Conservation (phyloP, 2,113 vertebrate species). For the Piprites chloris region DNA sequence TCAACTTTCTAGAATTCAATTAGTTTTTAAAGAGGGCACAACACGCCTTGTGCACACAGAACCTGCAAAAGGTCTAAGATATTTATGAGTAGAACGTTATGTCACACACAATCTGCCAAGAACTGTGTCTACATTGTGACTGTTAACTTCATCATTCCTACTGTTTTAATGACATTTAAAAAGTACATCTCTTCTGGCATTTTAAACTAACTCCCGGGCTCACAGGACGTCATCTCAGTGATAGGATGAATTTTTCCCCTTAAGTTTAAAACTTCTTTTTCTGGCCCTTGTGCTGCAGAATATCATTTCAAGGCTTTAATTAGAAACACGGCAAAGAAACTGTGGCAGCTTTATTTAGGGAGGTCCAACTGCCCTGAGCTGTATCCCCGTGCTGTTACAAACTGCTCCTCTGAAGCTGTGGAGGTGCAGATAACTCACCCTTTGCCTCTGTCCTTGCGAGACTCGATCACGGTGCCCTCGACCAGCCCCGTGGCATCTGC, state of each 20-base stretch:
- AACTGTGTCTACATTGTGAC: not conserved
- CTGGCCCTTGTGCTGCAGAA: not conserved
- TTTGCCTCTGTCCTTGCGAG: constrained; percentile 88
- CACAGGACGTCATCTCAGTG: not conserved
- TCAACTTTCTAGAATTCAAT: not conserved
- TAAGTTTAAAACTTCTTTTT: not conserved
- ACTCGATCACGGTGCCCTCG: constrained; percentile 90
- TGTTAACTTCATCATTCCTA: not conserved
- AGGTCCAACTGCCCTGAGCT: not conserved
- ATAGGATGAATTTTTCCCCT: not conserved
- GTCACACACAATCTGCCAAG: not conserved
- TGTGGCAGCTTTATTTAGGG: not conserved
- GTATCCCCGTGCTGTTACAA: not conserved
- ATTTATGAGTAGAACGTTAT: not conserved
- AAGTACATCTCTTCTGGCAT: not conserved
- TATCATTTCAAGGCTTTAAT: not conserved
- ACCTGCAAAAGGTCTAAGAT: not conserved
- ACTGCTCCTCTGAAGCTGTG: not conserved
- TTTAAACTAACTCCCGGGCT: not conserved
- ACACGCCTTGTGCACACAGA: not conserved
- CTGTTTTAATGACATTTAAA: not conserved
- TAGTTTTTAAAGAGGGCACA: not conserved
- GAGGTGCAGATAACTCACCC: constrained; percentile 63
- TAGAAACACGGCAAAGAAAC: not conserved
- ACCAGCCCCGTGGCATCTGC: constrained; percentile 81